Base-by-base conservation (phyloP, 2,888 invertebrate species). In the Nomada ferruginata region DNA sequence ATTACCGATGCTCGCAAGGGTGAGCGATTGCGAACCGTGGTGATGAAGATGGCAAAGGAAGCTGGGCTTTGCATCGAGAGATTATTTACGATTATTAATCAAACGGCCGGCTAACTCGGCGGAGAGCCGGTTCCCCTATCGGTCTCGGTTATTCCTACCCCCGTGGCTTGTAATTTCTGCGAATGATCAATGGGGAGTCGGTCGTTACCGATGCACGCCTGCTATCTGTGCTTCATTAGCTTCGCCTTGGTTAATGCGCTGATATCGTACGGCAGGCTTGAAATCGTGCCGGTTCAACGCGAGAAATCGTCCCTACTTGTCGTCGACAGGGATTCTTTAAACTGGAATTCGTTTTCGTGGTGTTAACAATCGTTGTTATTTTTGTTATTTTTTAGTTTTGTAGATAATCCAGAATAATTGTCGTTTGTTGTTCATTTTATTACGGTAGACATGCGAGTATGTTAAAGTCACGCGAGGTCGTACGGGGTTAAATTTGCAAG, bases 21-120 rank as follows among this genome's bases (percentile, higher is more conserved):
- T 70, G 70, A 63, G 63, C 36, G 76, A 76, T 70, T 63, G 63
- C 76, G 59, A 59, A 50, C 68, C 42, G 36, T 50, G 50, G 29
- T 76, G 78, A 79, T 70, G 64, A 79, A 79, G 79, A 79, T 79
- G 70, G 53, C 70, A 57, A 42, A 53, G 53, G 53, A 60, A n/a
- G 23, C n/a, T 9, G 36, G 64, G 64, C 64, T 69, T 65, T 64
- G 79, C 13, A 23, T 65, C 63, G 65, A 1, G 13, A 52, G 71
- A 80, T 80, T 80, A 80, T 80, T 66, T 71, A 71, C 66, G 75
- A 81, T 81, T 65, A 52, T 55, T 73, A 65, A 82, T 81, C 70
- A 65, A 71, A 36, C 52, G 29, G 50, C 15, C 18, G 3, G 36
- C n/a, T 9, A 1, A 18, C 29, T n/a, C 29, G 18, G 18, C 20